A percentile compares a stretch with the other conserved stretches of the same genome.
These are phyloP conservation scores for Pristionchus entomophagus DNA, from an alignment of 2,888 invertebrate species.

Conservation along the genomic window DNA sequence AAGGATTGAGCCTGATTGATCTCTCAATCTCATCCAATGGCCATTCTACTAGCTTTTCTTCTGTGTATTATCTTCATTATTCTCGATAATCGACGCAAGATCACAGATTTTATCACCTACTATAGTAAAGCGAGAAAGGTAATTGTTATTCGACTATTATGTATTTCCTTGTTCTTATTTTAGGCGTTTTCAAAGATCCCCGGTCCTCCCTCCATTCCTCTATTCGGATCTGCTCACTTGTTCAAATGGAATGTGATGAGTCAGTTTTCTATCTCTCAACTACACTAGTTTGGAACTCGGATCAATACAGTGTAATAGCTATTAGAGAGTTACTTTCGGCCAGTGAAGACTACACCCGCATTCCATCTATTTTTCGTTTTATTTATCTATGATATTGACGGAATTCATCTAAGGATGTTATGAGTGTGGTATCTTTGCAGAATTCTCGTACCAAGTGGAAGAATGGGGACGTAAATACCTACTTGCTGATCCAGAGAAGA, in stretches of 20 bases:
- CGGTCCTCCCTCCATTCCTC: slow-evolving; percentile 60
- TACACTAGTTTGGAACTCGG: too few species aligned
- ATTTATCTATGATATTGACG: too few species aligned
- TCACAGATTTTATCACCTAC: not conserved
- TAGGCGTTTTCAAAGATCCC: slow-evolving; percentile 49
- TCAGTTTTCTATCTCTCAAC: slow-evolving; percentile 1
- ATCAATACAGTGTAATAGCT: too few species aligned
- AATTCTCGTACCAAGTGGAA: slow-evolving; percentile 59
- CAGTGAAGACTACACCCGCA: not conserved
- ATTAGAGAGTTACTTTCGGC: too few species aligned
- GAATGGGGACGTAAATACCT: slow-evolving; percentile 56
- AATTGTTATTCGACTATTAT: not conserved
- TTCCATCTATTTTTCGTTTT: too few species aligned
- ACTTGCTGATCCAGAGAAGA: slow-evolving; percentile 15
- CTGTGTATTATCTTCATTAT: slow-evolving; percentile 14
- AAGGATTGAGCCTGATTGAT: not conserved
- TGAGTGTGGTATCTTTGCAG: too few species aligned
- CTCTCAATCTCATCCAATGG: not conserved
- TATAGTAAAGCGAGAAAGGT: slow-evolving; percentile 1
- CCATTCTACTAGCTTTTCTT: not conserved
- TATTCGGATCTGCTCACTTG: slow-evolving; percentile 60
- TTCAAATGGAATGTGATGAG: slow-evolving; percentile 60
- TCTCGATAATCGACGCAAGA: not conserved
- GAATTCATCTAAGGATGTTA: too few species aligned
- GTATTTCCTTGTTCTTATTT: not conserved